Conservation (phyloP, 2,797 vertebrate genomes). For the Sarcoramphus papa region DNA sequence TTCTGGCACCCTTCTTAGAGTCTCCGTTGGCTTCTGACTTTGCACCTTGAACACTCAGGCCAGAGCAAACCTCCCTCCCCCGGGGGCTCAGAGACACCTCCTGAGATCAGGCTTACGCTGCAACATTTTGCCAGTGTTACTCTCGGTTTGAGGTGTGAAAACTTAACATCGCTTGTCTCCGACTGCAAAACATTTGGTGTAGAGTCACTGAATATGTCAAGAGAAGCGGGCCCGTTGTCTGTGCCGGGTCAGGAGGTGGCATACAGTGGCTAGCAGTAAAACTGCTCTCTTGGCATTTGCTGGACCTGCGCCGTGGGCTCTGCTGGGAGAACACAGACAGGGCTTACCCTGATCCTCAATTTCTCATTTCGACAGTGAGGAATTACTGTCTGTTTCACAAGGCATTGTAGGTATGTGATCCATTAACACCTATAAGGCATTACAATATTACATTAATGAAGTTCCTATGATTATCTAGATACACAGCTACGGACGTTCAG, state of each 20-base stretch:
- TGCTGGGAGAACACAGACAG: neutral
- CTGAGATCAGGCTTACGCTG: neutral
- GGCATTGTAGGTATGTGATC: neutral
- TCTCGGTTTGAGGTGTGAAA: neutral
- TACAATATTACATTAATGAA: too few relatives aligned
- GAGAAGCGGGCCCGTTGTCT: too few relatives aligned
- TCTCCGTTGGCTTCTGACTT: neutral
- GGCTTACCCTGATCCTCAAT: neutral
- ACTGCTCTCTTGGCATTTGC: neutral
- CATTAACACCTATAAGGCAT: neutral
- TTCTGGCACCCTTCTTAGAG: neutral
- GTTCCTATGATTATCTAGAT: neutral
- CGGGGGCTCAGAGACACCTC: neutral
- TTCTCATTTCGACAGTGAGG: fast-evolving
- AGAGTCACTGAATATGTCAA: neutral
- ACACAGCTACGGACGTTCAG: neutral
- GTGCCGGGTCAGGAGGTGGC: too few relatives aligned
- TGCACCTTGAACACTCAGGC: neutral
- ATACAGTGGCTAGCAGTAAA: too few relatives aligned
- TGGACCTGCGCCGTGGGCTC: neutral
- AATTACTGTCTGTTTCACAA: neutral
- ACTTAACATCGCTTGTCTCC: fast-evolving
- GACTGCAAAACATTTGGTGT: neutral
- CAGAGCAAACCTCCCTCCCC: neutral
- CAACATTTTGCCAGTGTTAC: neutral